These are phyloP conservation scores for Macroramphosus scolopax DNA, from an alignment of 2,797 vertebrate genomes.

Conservation along the genomic window DNA sequence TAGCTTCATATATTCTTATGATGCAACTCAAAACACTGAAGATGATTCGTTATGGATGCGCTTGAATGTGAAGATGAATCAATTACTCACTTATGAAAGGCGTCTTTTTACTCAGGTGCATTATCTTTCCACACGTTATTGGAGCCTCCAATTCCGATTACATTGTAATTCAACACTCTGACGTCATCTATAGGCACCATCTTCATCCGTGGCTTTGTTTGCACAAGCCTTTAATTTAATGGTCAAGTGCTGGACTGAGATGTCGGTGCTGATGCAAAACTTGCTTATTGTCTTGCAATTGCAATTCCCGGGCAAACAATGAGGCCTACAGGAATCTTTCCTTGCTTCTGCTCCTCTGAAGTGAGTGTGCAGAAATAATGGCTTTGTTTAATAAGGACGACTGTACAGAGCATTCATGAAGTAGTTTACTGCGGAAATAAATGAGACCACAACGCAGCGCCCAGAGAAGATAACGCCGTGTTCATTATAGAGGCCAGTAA, in stretches of 20 bases:
- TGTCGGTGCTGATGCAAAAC: constrained; percentile 65
- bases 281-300: constrained; percentile 50
- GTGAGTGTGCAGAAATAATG: constrained; percentile 21
- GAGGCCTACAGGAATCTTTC: not conserved
- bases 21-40: no score
- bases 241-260: constrained; percentile 44
- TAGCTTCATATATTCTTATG: not conserved
- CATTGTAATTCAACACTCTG: no score
- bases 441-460: constrained; percentile 4
- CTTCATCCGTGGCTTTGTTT: constrained; percentile 24
- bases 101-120: no score
- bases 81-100: no score
- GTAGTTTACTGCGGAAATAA: constrained; percentile 28
- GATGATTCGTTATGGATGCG: no score
- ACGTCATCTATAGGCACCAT: constrained; percentile 9
- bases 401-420: constrained; percentile 4
- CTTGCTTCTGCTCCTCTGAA: not conserved
- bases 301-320: constrained; percentile 24
- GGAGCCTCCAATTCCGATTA: no score
- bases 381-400: constrained; percentile 26
- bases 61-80: no score
- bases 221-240: constrained; percentile 40
- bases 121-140: no score
- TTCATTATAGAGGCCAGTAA: no score
- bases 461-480: no score